Evolutionary conservation across 2,797 vertebrate genomes (phyloP).

Genomic region (Myiotriccus ornatus): DNA sequence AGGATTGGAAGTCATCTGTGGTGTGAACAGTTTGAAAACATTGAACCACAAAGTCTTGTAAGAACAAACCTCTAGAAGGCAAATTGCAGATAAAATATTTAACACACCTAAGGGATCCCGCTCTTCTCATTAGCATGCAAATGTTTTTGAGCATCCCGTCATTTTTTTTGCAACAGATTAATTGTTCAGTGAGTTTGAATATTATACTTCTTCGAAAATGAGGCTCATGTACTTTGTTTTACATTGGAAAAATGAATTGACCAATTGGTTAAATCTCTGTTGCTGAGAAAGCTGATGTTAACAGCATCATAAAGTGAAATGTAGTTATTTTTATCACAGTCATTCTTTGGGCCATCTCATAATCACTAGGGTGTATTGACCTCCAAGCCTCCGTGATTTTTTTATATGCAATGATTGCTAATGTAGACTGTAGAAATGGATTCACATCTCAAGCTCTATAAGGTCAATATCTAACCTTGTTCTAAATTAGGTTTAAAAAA

Average conservation of each 20-base stretch:
- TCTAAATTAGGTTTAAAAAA: not conserved
- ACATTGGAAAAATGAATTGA: not conserved
- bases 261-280: not conserved
- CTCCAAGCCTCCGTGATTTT: not conserved
- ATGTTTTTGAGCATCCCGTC: not conserved
- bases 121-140: not conserved
- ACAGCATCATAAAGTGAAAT: not conserved
- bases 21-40: not conserved
- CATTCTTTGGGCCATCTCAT: not conserved
- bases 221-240: not conserved
- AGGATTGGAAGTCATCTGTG: not conserved
- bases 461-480: not conserved
- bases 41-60: not conserved
- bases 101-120: not conserved
- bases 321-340: not conserved
- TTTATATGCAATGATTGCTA: not conserved
- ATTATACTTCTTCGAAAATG: not conserved
- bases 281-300: not conserved
- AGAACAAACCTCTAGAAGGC: not conserved
- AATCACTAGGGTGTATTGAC: not conserved
- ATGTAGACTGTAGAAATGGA: not conserved
- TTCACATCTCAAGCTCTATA: not conserved
- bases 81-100: not conserved
- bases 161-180: not conserved
- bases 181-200: not conserved